Evolutionary conservation across 2,888 invertebrate genomes (phyloP), one percentile per base, ranked within the genome.

Genomic region (Drosophila multiciliata): DNA sequence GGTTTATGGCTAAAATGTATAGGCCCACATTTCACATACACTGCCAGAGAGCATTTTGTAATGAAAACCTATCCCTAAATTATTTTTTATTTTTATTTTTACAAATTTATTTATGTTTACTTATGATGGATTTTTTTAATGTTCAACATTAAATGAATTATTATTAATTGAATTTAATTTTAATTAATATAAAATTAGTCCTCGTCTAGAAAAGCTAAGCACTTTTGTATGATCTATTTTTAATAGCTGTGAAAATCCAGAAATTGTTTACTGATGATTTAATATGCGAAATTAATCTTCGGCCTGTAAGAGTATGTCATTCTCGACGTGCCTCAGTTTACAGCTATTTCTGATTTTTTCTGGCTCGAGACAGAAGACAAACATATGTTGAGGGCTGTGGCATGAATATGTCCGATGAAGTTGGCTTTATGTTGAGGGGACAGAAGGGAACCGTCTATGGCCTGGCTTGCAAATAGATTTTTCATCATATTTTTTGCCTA

Each of bases 401-500:
- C 72, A 75, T 55, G 78, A 80, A 84, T 82, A 78, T 65, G 61
- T 50, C 38, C 60, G 12, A 33, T 17, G 50, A 57, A 53, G 45
- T 57, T 40, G 29, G 40, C 20, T 57, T 55, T 23, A 8, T 35
- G 23, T 15, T 59, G 20, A 23, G 38, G 23, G 42, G 60, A 62
- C 20, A 17, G 36, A 38, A 40, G 38, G n/a, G 40, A 53, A 5
- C 33, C n/a, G 38, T 49, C 61, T 42, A 23, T 61, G 61, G 58
- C 59, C 55, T 69, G 69, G 66, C 62, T 83, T 70, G 73, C 76
- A 88, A 83, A 86, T 88, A 88, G 80, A 88, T 80, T 86, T 88
- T 86, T 73, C 87, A 83, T 83, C 78, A 82, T 83, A 40, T 73
- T 42, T 68, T 62, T 75, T 75, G 68, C 64, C 40, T 66, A 69